Evolutionary conservation across 1,140 invertebrate species (phyloP), one percentile per base, ranked within the genome.

Genomic region (Apocrypta bakeri): DNA sequence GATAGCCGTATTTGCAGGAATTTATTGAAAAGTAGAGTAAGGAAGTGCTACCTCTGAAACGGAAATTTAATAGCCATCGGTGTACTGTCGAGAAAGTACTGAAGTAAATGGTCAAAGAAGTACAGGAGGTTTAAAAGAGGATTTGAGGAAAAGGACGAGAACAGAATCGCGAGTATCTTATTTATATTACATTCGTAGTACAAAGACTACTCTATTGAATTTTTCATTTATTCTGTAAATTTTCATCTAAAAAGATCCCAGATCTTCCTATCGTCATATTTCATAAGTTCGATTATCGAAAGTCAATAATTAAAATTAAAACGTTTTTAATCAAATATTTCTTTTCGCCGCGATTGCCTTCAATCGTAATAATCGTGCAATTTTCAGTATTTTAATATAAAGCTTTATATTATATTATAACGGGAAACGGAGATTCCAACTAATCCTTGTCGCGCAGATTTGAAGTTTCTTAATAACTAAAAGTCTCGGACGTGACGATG

Each of bases 51-150:
- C 37, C 17, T 12, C 37, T 25, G 21, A 24, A 48, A 48, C 37
- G 24, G 37, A 42, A 73, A 73, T 73, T 73, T 48, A 73, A 73
- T 73, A 73, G 37, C 17, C 33, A 42, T 12, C 14, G 11, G 24
- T 73, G 33, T 73, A 48, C 48, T 27, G 21, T 12, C 71, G 0
- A 9, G 37, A 40, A 27, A 42, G 11, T 24, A 25, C 11, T 2
- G 17, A 71, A 42, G 71, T 73, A 73, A 73, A 42, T 8, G 68
- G 31, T 14, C 11, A 17, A 33, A n/a, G 29, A 71, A 29, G 68
- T 71, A 27, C 24, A 66, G 27, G 68, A 24, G 71, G 33, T 73
- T 42, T 73, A 73, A 73, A 37, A 73, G 37, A 48, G 71, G 71
- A 73, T 73, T 73, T 73, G 71, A 48, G 9, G 37, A 73, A 37